These are phyloP conservation scores for Drosophila melanogaster DNA, from an alignment of 1,140 invertebrate species.

Conservation along the genomic window Release_6_plus_ISO1_MT NT_033777.3:12175001-12175500, in stretches of 20 bases:
- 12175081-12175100: slow-evolving; percentile 7
- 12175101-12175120: neutral
- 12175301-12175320: neutral
- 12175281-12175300: neutral
- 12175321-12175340: too few species aligned
- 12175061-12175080: slow-evolving; percentile 23
- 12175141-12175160: slow-evolving; percentile 64
- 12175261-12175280: slow-evolving; percentile 29
- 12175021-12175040: slow-evolving; percentile 21
- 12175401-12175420: too few species aligned
- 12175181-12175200: slow-evolving; percentile 82
- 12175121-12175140: neutral
- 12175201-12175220: slow-evolving; percentile 82
- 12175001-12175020: slow-evolving; percentile 42
- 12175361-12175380: too few species aligned
- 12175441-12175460: too few species aligned
- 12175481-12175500: too few species aligned
- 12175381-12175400: too few species aligned
- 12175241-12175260: slow-evolving; percentile 67
- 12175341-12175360: too few species aligned
- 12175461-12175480: too few species aligned
- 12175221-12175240: slow-evolving; percentile 78
- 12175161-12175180: slow-evolving; percentile 74
- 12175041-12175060: slow-evolving; percentile 8
- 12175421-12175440: too few species aligned